These are phyloP conservation scores for Platorchestia sp. DNA, from an alignment of 1,140 invertebrate genomes.

Conservation along the genomic window DNA sequence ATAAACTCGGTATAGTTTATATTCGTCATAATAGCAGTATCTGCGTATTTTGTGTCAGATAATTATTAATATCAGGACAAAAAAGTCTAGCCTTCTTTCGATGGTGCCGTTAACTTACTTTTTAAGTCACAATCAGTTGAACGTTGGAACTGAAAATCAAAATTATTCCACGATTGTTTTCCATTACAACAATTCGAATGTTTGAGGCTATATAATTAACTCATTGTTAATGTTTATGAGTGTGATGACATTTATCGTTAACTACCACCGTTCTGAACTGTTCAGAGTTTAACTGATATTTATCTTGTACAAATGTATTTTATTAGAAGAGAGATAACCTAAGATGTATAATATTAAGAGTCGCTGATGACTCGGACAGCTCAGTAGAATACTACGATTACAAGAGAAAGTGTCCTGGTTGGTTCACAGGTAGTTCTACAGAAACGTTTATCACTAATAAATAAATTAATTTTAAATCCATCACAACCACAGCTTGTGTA, in stretches of 20 bases:
- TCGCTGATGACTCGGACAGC: neutral
- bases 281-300: neutral
- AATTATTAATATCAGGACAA: neutral
- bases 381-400: neutral
- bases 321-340: neutral
- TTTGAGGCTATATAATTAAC: neutral
- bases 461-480: too few relatives aligned
- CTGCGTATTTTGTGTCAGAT: neutral
- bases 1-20: neutral
- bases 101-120: neutral
- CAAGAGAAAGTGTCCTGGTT: neutral
- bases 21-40: neutral
- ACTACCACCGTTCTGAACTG: neutral
- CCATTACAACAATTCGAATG: neutral
- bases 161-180: neutral
- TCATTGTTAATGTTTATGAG: neutral
- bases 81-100: neutral
- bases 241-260: neutral
- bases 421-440: neutral
- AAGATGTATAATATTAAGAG: neutral
- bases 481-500: neutral
- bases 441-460: neutral
- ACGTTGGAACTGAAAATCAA: neutral
- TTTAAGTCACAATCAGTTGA: neutral
- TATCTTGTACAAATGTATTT: neutral